phyloP scores from a whole-genome alignment of 2,797 vertebrate species.

The Epinephelus malabaricus region DNA sequence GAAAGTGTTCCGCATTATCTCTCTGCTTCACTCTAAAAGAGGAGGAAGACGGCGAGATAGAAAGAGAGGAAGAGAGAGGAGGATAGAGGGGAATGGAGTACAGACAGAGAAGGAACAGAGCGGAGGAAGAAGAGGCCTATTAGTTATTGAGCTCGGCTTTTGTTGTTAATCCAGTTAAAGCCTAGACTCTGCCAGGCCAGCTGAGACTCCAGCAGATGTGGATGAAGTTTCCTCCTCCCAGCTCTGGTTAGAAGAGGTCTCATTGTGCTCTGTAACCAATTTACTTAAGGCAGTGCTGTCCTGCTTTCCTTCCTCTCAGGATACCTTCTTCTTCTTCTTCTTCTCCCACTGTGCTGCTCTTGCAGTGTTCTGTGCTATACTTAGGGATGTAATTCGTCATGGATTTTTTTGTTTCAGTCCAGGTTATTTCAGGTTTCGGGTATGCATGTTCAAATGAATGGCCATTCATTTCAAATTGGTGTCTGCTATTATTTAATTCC shows the following conservation, averaged over 20 bases:
- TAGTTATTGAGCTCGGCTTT: conserved; percentile 73
- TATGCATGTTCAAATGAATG: not conserved
- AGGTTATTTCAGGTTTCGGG: conserved; percentile 45
- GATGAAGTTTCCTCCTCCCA: conserved; percentile 62
- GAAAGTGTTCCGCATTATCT: conserved; percentile 78
- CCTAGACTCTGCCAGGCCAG: conserved; percentile 56
- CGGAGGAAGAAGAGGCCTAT: conserved; percentile 62
- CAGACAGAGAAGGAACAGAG: conserved; percentile 35
- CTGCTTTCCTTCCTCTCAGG: conserved; percentile 42
- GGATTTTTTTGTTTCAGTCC: not conserved
- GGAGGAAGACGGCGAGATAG: conserved; percentile 37
- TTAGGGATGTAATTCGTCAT: conserved; percentile 50
- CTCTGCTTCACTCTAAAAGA: conserved; percentile 45
- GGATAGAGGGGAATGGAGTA: conserved; percentile 5
- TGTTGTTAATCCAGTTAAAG: conserved; percentile 80
- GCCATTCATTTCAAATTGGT: conserved; percentile 17
- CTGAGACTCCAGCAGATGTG: conserved; percentile 60
- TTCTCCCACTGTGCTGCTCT: conserved; percentile 31
- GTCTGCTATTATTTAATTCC: not conserved
- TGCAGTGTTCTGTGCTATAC: conserved; percentile 49
- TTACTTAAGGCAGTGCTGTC: conserved; percentile 41
- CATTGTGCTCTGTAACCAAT: conserved; percentile 55
- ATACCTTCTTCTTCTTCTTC: conserved; percentile 21
- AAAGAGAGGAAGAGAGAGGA: not conserved
- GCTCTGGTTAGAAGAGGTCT: conserved; percentile 39